Conservation (phyloP, 2,888 invertebrate species). For the Noctua fimbriata region DNA sequence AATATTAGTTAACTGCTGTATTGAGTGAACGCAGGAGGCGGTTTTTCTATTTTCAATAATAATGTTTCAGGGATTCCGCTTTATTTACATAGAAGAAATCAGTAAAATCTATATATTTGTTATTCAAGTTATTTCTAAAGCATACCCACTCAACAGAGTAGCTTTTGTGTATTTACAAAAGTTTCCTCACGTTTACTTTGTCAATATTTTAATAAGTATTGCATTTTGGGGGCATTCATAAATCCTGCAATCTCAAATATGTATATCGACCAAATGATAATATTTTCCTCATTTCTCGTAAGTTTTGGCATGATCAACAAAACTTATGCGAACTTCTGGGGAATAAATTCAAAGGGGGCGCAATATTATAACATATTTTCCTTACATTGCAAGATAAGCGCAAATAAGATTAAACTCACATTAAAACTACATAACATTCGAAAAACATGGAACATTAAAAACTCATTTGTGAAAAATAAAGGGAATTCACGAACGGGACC, state of each 20-base stretch:
- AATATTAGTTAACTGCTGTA: conserved; percentile 17
- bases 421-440: conserved; percentile 38
- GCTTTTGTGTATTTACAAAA: background rate
- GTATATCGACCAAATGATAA: background rate
- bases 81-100: background rate
- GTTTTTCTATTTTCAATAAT: background rate
- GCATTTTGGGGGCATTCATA: background rate
- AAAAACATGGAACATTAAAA: conserved; percentile 58
- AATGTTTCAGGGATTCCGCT: background rate
- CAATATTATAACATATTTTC: conserved; percentile 28
- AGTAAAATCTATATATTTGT: background rate
- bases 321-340: conserved; percentile 28
- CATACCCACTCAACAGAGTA: background rate
- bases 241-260: background rate
- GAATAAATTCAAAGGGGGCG: background rate
- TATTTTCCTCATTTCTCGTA: background rate
- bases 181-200: background rate
- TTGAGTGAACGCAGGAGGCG: background rate
- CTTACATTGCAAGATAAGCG: conserved; percentile 43
- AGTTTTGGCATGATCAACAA: conserved; percentile 32
- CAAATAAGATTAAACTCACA: conserved; percentile 61
- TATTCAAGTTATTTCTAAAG: background rate
- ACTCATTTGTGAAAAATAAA: conserved; percentile 56
- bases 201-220: background rate
- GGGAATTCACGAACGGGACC: conserved; percentile 32